Conservation (phyloP, 2,797 vertebrate genomes). For the Sarcoramphus papa region DNA sequence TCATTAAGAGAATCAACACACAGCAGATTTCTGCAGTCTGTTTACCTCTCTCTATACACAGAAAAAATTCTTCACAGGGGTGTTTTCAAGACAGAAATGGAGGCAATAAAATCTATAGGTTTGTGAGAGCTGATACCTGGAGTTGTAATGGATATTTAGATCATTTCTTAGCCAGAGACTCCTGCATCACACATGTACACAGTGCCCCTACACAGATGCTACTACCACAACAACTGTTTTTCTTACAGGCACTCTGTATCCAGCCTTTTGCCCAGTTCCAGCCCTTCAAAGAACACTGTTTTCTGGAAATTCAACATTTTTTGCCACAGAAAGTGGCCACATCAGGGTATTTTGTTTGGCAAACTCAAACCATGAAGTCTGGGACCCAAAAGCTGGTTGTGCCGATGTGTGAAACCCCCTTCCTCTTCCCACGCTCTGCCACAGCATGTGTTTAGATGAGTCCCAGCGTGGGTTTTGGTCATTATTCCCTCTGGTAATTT, state of each 20-base stretch:
- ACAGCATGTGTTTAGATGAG: fast-evolving
- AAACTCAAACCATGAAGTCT: not conserved
- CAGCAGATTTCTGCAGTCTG: not conserved
- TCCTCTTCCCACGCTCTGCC: not conserved
- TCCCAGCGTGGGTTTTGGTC: not conserved
- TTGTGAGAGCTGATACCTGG: not conserved
- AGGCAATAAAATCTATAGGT: not conserved
- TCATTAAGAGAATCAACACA: not conserved
- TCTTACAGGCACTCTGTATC: not conserved
- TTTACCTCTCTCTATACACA: not conserved
- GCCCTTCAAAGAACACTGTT: not conserved
- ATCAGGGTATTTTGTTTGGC: not conserved
- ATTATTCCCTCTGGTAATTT: not conserved
- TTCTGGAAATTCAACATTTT: not conserved
- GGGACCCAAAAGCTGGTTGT: not conserved
- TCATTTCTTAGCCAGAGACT: not conserved
- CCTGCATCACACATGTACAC: not conserved
- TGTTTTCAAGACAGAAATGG: not conserved
- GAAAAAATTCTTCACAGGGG: not conserved
- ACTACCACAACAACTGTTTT: not conserved
- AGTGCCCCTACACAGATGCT: not conserved
- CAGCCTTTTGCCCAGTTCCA: not conserved
- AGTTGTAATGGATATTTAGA: not conserved
- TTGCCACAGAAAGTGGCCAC: not conserved
- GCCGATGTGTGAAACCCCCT: not conserved